Evolutionary conservation across 2,797 vertebrate species (phyloP), one percentile per base, ranked within the genome.

Genomic region (Leptatherina wallacei): DNA sequence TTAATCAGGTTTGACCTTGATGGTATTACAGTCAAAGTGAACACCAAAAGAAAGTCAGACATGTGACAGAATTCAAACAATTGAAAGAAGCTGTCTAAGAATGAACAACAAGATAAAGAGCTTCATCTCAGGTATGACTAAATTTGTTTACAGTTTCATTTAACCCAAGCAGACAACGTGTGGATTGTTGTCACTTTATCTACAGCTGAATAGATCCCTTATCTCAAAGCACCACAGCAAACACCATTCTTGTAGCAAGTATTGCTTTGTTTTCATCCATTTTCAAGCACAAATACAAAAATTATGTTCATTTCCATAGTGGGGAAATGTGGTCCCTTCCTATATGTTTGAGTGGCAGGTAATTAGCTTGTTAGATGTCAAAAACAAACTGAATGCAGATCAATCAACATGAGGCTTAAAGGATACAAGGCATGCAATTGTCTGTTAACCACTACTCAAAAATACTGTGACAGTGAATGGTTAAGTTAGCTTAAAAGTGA

Each of bases 251-350:
- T 49, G 69, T 14, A 70, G 77, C 71, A 70, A 69, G 64, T 38
- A 56, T 22, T 77, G 61, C 73, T 71, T 85, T 74, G 63, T 80
- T 85, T 80, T 69, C 72, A 78, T 70, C 58, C 38, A 70, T 65
- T 82, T 86, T 49, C 24, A 44, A 32, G 30, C 65, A 86, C 49
- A 77, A 75, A 77, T 66, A 70, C 60, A 33, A 75, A 61, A 75
- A 75, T 80, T 78, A 44, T 54, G 64, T 71, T 63, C 35, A 65
- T 63, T 74, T 69, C 68, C 56, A 55, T 52, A 63, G 70, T 55
- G 69, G 27, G 33, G 57, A 47, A 49, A 30, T 30, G 51, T 56
- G 11, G 66, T 73, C 35, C 24, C 3, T 3, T 73, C 20, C 22
- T 56, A 47, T 49, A 49, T 27, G 71, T 80, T 57, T 83, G 78